Evolutionary conservation across 2,113 vertebrate genomes (phyloP).

Genomic region (Puntigrus tetrazona): DNA sequence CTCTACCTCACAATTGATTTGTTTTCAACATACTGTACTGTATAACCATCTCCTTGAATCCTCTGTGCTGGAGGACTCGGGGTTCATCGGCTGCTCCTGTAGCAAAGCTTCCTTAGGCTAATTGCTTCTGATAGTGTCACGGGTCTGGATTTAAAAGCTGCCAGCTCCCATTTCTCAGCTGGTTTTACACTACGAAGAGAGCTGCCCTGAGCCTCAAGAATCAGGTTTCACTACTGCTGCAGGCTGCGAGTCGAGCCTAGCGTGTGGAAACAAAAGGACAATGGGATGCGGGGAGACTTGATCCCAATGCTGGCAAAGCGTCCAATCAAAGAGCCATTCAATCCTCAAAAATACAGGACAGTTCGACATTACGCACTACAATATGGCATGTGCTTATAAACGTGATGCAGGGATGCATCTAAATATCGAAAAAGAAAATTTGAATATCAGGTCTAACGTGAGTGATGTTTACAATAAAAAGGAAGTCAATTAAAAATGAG

Average conservation of each 20-base stretch:
- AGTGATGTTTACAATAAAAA: not conserved
- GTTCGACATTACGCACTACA: not conserved
- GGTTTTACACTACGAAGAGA: slow-evolving; percentile 34
- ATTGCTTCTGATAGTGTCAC: slow-evolving; percentile 51
- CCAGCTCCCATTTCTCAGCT: slow-evolving; percentile 42
- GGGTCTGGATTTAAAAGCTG: slow-evolving; percentile 49
- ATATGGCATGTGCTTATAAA: not conserved
- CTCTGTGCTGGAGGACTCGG: slow-evolving; percentile 15
- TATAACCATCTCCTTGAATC: not conserved
- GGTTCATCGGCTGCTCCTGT: slow-evolving; percentile 40
- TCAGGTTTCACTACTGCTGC: slow-evolving; percentile 47
- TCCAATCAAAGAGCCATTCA: slow-evolving; percentile 18
- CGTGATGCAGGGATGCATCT: not conserved
- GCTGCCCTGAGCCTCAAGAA: slow-evolving; percentile 27
- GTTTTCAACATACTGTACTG: not conserved
- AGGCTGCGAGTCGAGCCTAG: not conserved
- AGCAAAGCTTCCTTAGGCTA: slow-evolving; percentile 33
- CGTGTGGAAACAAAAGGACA: slow-evolving; percentile 23
- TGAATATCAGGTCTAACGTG: not conserved
- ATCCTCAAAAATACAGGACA: not conserved
- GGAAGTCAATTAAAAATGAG: too few species aligned
- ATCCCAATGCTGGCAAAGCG: not conserved
- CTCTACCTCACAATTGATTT: not conserved
- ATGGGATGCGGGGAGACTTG: not conserved
- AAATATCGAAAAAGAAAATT: not conserved